Percentiles rank a stretch among this genome's conserved stretches.
Evolutionary conservation across 2,113 vertebrate species (phyloP).

Genomic region (Rynchops niger): DNA sequence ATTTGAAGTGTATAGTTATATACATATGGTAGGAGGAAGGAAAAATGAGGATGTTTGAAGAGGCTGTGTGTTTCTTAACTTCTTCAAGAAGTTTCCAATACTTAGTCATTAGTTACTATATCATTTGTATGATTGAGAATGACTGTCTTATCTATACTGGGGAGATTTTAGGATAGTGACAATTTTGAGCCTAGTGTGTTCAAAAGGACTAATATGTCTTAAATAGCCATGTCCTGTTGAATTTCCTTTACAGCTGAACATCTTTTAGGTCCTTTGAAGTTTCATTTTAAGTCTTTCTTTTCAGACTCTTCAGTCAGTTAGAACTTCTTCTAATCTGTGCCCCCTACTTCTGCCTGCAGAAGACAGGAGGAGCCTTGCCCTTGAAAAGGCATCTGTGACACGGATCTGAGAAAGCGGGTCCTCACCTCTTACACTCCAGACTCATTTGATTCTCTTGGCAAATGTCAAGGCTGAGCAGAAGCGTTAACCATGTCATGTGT

Average conservation of each 20-base stretch:
- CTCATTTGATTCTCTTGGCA: neutral
- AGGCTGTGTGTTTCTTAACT: neutral
- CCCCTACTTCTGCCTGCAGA: neutral
- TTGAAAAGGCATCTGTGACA: neutral
- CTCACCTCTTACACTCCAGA: neutral
- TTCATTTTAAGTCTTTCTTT: neutral
- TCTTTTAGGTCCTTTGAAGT: neutral
- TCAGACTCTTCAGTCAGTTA: neutral
- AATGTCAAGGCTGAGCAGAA: neutral
- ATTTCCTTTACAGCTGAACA: neutral
- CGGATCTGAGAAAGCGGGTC: neutral
- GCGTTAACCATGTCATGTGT: neutral
- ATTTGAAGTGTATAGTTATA: neutral
- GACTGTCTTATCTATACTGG: neutral
- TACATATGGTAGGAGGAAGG: accelerated
- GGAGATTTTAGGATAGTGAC: neutral
- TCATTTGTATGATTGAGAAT: neutral
- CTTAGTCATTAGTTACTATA: neutral
- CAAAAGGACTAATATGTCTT: neutral
- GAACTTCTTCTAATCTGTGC: neutral
- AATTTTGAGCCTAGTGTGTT: neutral
- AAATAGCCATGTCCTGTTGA: neutral
- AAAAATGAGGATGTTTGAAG: neutral
- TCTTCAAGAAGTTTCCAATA: neutral
- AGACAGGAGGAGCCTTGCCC: neutral